Conservation (phyloP, 2,113 vertebrate genomes). For the Apodemus sylvaticus region DNA sequence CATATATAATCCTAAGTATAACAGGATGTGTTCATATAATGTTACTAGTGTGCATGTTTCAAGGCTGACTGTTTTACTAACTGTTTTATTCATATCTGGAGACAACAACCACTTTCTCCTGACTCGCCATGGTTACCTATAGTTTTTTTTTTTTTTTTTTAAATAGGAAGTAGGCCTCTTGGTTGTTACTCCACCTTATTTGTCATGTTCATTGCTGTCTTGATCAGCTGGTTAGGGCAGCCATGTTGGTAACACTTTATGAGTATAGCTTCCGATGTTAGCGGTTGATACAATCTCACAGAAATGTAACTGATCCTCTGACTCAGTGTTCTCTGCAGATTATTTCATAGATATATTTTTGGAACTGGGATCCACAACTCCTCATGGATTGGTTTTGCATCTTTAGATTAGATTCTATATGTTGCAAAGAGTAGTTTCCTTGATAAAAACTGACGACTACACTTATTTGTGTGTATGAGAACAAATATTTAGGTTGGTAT, state of each 20-base stretch:
- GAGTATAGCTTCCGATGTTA: neutral
- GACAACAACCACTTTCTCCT: rapidly evolving
- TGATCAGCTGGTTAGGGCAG: neutral
- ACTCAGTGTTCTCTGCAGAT: neutral
- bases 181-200: neutral
- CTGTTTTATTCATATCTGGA: neutral
- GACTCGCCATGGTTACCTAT: neutral
- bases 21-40: neutral
- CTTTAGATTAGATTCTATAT: neutral
- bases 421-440: neutral
- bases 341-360: neutral
- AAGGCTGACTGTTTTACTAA: neutral
- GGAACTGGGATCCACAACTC: neutral
- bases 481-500: neutral
- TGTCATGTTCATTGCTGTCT: neutral
- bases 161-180: neutral
- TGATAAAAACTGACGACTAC: neutral
- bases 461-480: neutral
- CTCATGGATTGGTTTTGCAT: neutral
- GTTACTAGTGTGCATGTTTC: neutral
- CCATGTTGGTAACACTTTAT: neutral
- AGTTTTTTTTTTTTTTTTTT: neutral
- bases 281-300: neutral
- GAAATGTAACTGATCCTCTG: neutral
- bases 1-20: neutral